Evolutionary conservation across 2,797 vertebrate species (phyloP), one percentile per base, ranked within the genome.

Genomic region (Sebastes cheni): DNA sequence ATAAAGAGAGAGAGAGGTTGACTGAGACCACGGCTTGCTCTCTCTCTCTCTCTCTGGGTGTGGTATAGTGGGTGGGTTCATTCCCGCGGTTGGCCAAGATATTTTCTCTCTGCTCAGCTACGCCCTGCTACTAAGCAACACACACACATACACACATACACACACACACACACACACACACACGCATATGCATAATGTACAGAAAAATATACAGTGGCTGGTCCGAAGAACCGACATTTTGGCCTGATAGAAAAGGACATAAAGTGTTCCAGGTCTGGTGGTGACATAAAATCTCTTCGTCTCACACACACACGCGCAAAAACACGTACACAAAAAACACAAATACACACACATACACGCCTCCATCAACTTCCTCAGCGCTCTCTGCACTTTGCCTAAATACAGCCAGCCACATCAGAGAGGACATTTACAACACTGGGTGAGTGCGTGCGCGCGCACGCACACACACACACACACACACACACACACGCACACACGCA

Each of bases 71-170:
- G 93, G 95, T 93, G 93, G 90, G 90, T 93, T 89, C 88, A 80
- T 90, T 91, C 92, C 81, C 72, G 91, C 70, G 92, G 94, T 95
- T 79, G 83, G 82, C 85, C 78, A 87, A 87, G 92, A 92, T 95
- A 95, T 95, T 95, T 96, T 95, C 90, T 91, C 92, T 93, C 92
- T 91, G 88, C 92, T 90, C 92, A 95, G 93, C 92, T 90, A 95
- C 93, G 89, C 90, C 88, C 89, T 89, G 86, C 79, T 84, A 91
- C 87, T 86, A 86, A 91, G 89, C 88, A 81, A 84, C 86, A 82
- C 72, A 82, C 86, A 84, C 72, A 82, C 71, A 77, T 29, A 80
- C 86, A 81, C 82, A 54, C 77, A 86, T 78, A 82, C 67, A 79
- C 80, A 68, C 74, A 76, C 59, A 73, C 54, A 73, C 74, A 75